Evolutionary conservation across 2,888 invertebrate species (phyloP).

Genomic region (Macropis europaea): DNA sequence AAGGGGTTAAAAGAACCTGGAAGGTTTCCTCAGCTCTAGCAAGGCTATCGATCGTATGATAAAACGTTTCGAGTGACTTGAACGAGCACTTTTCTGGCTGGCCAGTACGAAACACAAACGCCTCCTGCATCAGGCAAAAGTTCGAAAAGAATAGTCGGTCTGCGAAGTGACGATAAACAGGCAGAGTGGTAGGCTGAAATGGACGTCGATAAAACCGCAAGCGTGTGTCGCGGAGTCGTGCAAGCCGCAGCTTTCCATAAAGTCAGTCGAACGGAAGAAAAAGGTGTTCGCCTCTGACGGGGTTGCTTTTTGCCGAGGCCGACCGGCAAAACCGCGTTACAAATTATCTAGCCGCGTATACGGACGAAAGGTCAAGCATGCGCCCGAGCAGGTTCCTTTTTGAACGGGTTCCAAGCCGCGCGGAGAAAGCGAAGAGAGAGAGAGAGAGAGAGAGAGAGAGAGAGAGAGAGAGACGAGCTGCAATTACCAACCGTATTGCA

Average conservation of each 20-base stretch:
- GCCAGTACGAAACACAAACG: too few relatives aligned
- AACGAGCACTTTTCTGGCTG: too few relatives aligned
- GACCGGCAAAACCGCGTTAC: slow-evolving; percentile 64
- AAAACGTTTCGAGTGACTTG: too few relatives aligned
- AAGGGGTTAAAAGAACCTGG: too few relatives aligned
- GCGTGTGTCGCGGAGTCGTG: slow-evolving; percentile 15
- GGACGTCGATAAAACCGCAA: slow-evolving; percentile 21
- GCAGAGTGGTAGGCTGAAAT: background rate
- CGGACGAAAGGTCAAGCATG: slow-evolving; percentile 54
- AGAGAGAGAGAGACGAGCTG: slow-evolving; percentile 11
- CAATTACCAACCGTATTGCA: slow-evolving; percentile 32
- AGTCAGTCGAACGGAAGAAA: slow-evolving; percentile 35
- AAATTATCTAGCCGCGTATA: slow-evolving; percentile 61
- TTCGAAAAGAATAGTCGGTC: too few relatives aligned
- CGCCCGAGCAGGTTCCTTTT: slow-evolving; percentile 39
- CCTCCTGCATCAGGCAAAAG: too few relatives aligned
- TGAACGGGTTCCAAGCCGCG: slow-evolving; percentile 18
- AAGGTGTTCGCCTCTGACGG: slow-evolving; percentile 26
- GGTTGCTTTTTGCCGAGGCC: slow-evolving; percentile 56
- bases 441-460: background rate
- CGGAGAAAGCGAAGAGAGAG: slow-evolving; percentile 10
- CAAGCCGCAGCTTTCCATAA: slow-evolving; percentile 27
- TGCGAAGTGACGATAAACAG: slow-evolving; percentile 25
- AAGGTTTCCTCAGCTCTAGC: too few relatives aligned
- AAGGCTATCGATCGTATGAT: too few relatives aligned